phyloP scores from a whole-genome alignment of 2,797 vertebrate species.

The Diceros bicornis region DNA sequence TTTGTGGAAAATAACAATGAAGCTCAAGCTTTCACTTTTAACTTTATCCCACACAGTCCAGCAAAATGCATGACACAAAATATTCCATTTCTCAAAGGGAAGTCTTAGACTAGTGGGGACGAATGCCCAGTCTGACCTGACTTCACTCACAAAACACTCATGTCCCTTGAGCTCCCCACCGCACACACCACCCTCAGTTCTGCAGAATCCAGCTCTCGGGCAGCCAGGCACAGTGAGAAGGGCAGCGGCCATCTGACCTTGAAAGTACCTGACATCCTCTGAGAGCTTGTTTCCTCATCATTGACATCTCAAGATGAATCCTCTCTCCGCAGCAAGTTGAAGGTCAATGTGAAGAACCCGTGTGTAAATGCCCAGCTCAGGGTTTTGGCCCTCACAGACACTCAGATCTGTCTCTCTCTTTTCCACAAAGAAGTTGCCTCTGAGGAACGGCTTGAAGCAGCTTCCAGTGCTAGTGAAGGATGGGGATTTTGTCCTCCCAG shows the following conservation, averaged over 20 bases:
- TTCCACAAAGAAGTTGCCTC: neutral
- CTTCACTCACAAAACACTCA: neutral
- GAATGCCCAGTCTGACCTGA: neutral
- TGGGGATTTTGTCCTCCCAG: no score
- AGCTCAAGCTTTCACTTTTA: neutral
- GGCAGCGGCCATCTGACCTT: neutral
- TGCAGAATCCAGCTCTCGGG: neutral
- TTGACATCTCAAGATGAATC: neutral
- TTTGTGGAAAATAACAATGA: neutral
- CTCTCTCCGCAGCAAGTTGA: neutral
- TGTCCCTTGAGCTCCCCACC: neutral
- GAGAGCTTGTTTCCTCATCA: neutral
- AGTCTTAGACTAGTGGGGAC: neutral
- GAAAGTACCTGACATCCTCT: neutral
- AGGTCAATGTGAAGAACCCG: fast-evolving
- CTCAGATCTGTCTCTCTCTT: neutral
- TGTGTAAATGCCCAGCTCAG: fast-evolving
- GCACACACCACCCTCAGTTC: fast-evolving
- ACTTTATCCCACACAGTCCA: neutral
- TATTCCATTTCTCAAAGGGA: constrained; percentile 17
- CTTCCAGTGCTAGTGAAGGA: fast-evolving
- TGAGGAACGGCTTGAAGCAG: neutral
- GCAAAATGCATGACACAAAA: neutral
- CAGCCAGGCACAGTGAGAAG: neutral
- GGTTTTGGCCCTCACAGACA: no score